Percentiles rank a stretch among this genome's conserved stretches.
Evolutionary conservation across 1,140 invertebrate species (phyloP).

Genomic region (Brachionus plicatilis): DNA sequence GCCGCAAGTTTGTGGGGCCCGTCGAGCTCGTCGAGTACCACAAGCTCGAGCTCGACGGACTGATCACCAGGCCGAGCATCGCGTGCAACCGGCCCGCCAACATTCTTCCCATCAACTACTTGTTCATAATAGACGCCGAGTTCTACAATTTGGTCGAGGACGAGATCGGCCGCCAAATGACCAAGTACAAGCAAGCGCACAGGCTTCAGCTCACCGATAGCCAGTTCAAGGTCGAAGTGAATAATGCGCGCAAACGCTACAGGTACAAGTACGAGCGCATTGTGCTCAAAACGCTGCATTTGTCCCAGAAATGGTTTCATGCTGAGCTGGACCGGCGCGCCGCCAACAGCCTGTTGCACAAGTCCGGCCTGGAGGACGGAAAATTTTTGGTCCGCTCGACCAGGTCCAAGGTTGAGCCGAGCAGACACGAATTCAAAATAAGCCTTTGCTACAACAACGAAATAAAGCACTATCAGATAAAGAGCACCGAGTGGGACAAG

Average conservation of each 20-base stretch:
- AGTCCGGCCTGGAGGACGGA: conserved; percentile 47
- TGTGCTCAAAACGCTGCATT: conserved; percentile 48
- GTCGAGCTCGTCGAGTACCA: conserved; percentile 53
- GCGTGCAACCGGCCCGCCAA: conserved; percentile 51
- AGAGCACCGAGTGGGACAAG: conserved; percentile 48
- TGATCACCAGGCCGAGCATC: conserved; percentile 49
- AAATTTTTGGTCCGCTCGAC: conserved; percentile 48
- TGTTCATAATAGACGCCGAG: conserved; percentile 55
- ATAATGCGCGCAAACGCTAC: conserved; percentile 41
- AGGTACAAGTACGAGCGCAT: conserved; percentile 42
- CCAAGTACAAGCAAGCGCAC: conserved; percentile 8
- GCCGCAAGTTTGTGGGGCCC: conserved; percentile 50
- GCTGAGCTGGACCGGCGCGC: conserved; percentile 48
- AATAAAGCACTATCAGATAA: conserved; percentile 58
- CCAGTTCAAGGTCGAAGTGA: conserved; percentile 26
- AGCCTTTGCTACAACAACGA: conserved; percentile 53
- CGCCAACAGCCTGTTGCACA: conserved; percentile 46
- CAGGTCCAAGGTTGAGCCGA: background rate
- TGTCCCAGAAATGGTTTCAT: conserved; percentile 53
- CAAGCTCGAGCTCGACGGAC: conserved; percentile 46
- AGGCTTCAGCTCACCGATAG: background rate
- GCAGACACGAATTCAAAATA: conserved; percentile 42
- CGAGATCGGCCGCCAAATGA: conserved; percentile 43
- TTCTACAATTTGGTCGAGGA: conserved; percentile 51
- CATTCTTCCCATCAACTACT: conserved; percentile 53